Percentiles rank a stretch among this genome's conserved stretches.
Evolutionary conservation across 2,113 vertebrate species (phyloP).

Genomic region (Gallinago media): DNA sequence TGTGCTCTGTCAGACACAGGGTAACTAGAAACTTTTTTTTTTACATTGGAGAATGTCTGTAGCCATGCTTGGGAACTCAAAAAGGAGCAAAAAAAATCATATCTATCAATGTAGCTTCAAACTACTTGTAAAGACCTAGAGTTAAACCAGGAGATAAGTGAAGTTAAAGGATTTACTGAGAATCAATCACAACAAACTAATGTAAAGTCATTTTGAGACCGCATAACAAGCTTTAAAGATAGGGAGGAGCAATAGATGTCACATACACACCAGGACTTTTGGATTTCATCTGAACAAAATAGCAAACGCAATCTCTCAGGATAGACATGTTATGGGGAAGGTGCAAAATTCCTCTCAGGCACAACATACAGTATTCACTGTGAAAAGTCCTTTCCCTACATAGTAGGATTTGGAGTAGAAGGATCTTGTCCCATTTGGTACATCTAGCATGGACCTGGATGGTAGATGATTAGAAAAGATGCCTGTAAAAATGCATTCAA

Average conservation of each 20-base stretch:
- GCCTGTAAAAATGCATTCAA: not conserved
- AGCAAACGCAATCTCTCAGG: not conserved
- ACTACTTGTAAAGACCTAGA: not conserved
- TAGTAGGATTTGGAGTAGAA: not conserved
- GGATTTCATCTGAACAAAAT: not conserved
- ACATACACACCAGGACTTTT: not conserved
- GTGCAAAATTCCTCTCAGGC: not conserved
- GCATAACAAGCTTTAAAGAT: not conserved
- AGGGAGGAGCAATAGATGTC: not conserved
- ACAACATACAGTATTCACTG: not conserved
- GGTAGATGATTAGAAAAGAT: not conserved
- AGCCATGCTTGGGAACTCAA: not conserved
- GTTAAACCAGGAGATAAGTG: not conserved
- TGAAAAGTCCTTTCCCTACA: not conserved
- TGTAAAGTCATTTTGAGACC: not conserved
- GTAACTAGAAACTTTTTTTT: not conserved
- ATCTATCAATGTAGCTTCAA: not conserved
- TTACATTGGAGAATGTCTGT: not conserved
- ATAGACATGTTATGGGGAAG: not conserved
- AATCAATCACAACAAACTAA: not conserved
- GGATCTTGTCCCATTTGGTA: not conserved
- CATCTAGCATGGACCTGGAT: not conserved
- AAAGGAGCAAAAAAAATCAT: not conserved
- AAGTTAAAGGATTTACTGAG: not conserved
- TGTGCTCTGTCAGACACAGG: not conserved